Percentiles rank a stretch among this genome's conserved stretches.
Evolutionary conservation across 1,140 invertebrate genomes (phyloP).

Genomic region (Armadillidium nasatum): DNA sequence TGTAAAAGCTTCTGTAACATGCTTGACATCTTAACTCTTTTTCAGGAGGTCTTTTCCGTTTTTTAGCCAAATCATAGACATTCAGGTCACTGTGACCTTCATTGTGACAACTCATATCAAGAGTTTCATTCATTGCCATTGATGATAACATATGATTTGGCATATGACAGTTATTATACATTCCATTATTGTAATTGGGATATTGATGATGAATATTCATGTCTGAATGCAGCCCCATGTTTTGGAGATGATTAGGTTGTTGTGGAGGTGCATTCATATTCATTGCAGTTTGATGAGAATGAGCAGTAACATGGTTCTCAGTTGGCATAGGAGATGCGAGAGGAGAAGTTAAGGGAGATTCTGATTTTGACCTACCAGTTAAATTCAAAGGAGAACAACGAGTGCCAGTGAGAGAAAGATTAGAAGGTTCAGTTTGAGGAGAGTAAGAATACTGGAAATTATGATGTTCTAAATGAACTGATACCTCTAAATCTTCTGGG

Average conservation of each 20-base stretch:
- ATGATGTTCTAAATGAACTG: conserved; percentile 34
- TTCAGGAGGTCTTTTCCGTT: conserved; percentile 30
- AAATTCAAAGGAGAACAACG: conserved; percentile 42
- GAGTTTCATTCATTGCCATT: conserved; percentile 18
- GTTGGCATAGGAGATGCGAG: conserved; percentile 29
- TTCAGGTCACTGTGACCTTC: conserved; percentile 30
- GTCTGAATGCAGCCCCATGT: not conserved
- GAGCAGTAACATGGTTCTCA: conserved; percentile 12
- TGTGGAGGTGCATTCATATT: not conserved
- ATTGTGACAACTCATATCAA: conserved; percentile 26
- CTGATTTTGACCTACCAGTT: conserved; percentile 39
- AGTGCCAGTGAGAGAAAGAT: conserved; percentile 33
- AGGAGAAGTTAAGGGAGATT: conserved; percentile 25
- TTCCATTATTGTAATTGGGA: not conserved
- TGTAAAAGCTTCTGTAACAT: conserved; percentile 31
- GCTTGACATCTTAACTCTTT: conserved; percentile 32
- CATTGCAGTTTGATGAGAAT: not conserved
- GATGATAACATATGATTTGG: conserved; percentile 4
- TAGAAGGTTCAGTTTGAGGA: conserved; percentile 36
- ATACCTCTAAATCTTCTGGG: conserved; percentile 37
- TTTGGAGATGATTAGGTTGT: not conserved
- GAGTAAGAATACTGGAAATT: conserved; percentile 40
- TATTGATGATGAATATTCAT: not conserved
- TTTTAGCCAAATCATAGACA: conserved; percentile 15
- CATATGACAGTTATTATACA: not conserved